Evolutionary conservation across 2,113 vertebrate genomes (phyloP).

Genomic region (Athene cunicularia): DNA sequence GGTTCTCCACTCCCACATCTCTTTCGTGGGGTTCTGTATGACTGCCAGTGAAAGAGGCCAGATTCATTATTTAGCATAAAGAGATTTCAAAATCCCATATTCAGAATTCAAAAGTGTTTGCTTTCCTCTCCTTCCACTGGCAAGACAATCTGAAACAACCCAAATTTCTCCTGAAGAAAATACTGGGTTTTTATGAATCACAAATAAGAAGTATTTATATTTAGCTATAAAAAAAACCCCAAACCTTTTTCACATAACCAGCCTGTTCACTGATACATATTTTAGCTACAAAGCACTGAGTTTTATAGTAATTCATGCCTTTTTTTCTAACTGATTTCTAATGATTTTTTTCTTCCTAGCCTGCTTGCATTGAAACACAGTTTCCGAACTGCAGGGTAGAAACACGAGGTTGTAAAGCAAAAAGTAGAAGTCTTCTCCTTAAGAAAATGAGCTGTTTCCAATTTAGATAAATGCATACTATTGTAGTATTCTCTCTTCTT

Average conservation of each 20-base stretch:
- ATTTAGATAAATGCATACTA: not conserved
- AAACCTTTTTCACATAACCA: not conserved
- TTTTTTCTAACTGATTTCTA: not conserved
- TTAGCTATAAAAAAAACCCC: not conserved
- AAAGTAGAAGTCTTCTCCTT: not conserved
- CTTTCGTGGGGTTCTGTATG: not conserved
- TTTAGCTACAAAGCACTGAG: not conserved
- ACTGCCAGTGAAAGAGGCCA: not conserved
- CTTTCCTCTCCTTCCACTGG: not conserved
- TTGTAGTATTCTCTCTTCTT: not conserved
- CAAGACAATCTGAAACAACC: not conserved
- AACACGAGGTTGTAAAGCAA: not conserved
- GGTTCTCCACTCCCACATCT: not conserved
- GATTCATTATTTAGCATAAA: not conserved
- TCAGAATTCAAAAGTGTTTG: not conserved
- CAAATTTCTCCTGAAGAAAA: not conserved
- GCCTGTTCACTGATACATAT: not conserved
- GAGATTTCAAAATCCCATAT: not conserved
- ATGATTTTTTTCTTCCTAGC: not conserved
- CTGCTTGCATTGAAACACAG: not conserved
- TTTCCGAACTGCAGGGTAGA: not conserved
- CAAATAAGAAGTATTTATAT: not conserved
- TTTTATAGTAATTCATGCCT: not conserved
- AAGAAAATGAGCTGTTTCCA: not conserved
- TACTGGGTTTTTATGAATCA: not conserved